A percentile compares a stretch with the other conserved stretches of the same genome.
phyloP scores from a whole-genome alignment of 2,888 invertebrate genomes.

The Rhimphoctona megacephalus region DNA sequence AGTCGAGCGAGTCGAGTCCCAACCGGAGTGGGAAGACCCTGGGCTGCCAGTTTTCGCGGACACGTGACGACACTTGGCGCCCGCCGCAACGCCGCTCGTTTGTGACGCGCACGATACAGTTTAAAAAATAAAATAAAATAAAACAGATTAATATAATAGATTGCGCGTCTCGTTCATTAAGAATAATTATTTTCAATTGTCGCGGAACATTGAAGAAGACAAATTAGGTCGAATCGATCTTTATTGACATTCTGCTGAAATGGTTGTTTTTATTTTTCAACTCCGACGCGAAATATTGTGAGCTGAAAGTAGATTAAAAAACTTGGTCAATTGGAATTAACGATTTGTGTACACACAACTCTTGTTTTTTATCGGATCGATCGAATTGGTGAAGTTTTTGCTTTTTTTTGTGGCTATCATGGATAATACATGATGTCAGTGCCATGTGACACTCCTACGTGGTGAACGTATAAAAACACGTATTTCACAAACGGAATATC shows the following conservation, averaged over 20 bases:
- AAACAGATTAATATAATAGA: background rate
- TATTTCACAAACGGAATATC: background rate
- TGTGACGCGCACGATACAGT: conserved; percentile 19
- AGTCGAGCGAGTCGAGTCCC: conserved; percentile 65
- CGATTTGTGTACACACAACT: background rate
- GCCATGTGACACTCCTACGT: background rate
- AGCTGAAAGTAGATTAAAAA: background rate
- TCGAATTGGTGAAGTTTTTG: background rate
- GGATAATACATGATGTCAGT: background rate
- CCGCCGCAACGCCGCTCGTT: conserved; percentile 62
- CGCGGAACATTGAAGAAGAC: background rate
- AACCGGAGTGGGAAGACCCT: conserved; percentile 69
- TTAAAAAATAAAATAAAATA: background rate
- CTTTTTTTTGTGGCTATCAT: background rate
- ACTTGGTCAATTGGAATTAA: conserved; percentile 5
- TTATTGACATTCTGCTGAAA: conserved; percentile 2
- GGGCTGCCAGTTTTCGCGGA: conserved; percentile 76
- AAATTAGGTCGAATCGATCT: background rate
- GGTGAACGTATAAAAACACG: background rate
- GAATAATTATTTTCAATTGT: conserved; percentile 8
- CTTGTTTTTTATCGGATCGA: background rate
- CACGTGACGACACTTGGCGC: conserved; percentile 76
- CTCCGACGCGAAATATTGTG: background rate
- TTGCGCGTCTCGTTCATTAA: background rate
- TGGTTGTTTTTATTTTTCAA: conserved; percentile 3